phyloP scores from a whole-genome alignment of 1,140 invertebrate genomes.

The Caenorhabditis inopinata region DNA sequence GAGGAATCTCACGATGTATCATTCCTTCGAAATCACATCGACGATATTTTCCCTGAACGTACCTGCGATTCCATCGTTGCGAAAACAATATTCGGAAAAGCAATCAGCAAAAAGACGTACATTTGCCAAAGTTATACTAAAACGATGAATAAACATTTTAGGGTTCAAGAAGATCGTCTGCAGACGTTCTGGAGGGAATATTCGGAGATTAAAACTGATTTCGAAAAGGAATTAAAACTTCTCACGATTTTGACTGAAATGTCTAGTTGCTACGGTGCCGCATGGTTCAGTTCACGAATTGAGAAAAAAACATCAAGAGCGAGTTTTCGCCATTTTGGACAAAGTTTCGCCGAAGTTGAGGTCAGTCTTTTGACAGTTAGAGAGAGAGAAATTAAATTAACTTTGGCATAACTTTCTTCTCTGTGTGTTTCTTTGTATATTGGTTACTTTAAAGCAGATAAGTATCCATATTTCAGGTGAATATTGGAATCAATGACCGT shows the following conservation, averaged over 20 bases:
- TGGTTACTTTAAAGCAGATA: no score
- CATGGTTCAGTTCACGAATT: background rate
- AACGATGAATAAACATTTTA: background rate
- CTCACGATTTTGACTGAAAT: background rate
- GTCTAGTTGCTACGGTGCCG: background rate
- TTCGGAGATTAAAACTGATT: background rate
- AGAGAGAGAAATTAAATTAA: no score
- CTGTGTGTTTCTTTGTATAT: no score
- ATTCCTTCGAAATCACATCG: background rate
- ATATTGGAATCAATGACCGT: conserved; percentile 12
- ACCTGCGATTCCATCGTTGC: background rate
- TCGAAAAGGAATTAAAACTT: background rate
- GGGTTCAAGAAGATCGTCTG: background rate
- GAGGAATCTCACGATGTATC: background rate
- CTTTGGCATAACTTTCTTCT: no score
- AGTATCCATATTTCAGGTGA: background rate
- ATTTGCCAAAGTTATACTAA: background rate
- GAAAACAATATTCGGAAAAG: background rate
- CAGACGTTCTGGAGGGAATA: background rate
- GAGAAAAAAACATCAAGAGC: background rate
- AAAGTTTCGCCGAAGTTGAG: background rate
- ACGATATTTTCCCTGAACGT: background rate
- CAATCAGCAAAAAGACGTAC: conserved; percentile 10
- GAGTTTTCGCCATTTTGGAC: background rate
- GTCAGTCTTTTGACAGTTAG: no score